Conservation (phyloP, 2,797 vertebrate species). For the Cyprinella venusta region DNA sequence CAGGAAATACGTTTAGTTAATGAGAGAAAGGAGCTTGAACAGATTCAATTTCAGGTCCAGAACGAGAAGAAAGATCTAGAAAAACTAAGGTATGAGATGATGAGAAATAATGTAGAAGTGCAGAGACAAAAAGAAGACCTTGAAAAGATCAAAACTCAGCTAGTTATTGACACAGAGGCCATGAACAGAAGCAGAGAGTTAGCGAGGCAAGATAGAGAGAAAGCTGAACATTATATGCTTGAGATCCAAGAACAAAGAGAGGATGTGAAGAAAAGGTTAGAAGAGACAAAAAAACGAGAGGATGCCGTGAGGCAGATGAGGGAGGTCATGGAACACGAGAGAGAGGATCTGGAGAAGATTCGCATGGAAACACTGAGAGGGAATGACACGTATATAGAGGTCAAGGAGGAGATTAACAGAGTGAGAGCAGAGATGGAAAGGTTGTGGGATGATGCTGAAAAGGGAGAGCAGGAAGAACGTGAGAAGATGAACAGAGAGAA, state of each 20-base stretch:
- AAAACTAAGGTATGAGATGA: constrained; percentile 43
- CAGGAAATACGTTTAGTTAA: constrained; percentile 26
- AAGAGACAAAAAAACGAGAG: constrained; percentile 42
- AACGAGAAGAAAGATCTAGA: constrained; percentile 53
- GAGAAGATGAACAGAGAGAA: constrained; percentile 48
- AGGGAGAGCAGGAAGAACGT: constrained; percentile 49
- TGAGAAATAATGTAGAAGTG: constrained; percentile 36
- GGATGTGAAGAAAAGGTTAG: constrained; percentile 43
- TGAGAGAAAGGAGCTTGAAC: constrained; percentile 37
- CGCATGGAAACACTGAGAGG: constrained; percentile 17
- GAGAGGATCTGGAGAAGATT: constrained; percentile 51
- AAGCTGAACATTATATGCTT: constrained; percentile 35
- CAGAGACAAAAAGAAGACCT: constrained; percentile 53
- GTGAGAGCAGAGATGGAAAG: constrained; percentile 62
- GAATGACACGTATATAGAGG: constrained; percentile 53
- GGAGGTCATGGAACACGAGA: constrained; percentile 49
- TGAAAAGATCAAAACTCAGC: constrained; percentile 37
- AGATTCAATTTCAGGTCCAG: constrained; percentile 39
- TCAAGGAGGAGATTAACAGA: constrained; percentile 61
- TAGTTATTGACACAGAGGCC: constrained; percentile 42
- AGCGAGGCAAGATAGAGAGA: constrained; percentile 33
- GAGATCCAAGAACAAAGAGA: constrained; percentile 51
- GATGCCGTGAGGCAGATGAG: constrained; percentile 47
- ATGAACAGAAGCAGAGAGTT: constrained; percentile 38
- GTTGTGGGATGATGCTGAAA: constrained; percentile 62